These are phyloP conservation scores for Pseudococcus viburni DNA, from an alignment of 2,888 invertebrate genomes.

Conservation along the genomic window DNA sequence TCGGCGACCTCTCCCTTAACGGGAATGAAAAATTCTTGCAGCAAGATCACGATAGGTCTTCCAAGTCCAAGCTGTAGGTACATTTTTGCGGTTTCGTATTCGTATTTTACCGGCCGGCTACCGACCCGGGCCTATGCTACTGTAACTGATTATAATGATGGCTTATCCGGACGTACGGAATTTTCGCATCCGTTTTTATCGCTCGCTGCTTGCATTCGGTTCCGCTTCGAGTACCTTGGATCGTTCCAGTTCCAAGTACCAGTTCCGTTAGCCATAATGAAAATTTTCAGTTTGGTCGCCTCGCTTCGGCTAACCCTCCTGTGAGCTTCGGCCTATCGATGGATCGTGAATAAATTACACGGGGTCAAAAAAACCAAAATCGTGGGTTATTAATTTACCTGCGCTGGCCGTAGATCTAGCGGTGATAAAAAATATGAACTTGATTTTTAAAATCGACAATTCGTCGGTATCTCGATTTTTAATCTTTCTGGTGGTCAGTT, in stretches of 20 bases:
- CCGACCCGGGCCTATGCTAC: not conserved
- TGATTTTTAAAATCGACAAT: not conserved
- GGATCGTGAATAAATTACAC: conserved; percentile 12
- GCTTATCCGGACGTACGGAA: conserved; percentile 22
- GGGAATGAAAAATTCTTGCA: not conserved
- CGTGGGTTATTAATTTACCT: not conserved
- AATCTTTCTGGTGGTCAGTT: not conserved
- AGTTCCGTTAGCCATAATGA: conserved; percentile 37
- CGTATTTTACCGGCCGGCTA: not conserved
- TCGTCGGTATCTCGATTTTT: not conserved
- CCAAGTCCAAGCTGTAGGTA: not conserved
- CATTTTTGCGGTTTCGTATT: not conserved
- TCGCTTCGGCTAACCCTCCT: not conserved
- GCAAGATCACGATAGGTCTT: not conserved
- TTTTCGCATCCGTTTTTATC: conserved; percentile 37
- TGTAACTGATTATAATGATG: conserved; percentile 27
- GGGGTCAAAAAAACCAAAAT: not conserved
- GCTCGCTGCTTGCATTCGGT: not conserved
- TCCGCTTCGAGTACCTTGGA: not conserved
- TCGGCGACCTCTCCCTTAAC: not conserved
- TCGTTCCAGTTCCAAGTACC: conserved; percentile 39
- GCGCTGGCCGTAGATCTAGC: not conserved
- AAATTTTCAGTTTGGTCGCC: conserved; percentile 24
- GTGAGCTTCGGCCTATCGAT: not conserved
- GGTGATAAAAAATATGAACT: not conserved